Evolutionary conservation across 1,140 invertebrate species (phyloP), one percentile per base, ranked within the genome.

Genomic region (Lethrus apterus): DNA sequence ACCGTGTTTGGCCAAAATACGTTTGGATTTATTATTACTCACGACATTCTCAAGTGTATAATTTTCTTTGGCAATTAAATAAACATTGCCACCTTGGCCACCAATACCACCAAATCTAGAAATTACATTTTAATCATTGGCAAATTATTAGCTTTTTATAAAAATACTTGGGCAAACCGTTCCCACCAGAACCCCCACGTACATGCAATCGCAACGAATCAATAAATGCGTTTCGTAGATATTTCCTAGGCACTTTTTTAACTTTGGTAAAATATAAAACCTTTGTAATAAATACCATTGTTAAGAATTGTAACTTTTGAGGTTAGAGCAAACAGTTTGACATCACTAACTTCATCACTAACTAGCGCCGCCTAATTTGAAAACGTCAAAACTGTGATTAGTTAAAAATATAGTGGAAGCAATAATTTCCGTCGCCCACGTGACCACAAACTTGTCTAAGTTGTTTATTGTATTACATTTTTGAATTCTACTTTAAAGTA

Each of bases 51-150:
- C 67, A 2, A 92, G 65, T 26, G 71, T 77, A 2, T 78, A 55
- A 7, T 67, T 65, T 56, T 87, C 78, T 49, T 78, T 77, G 0
- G 81, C 84, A 23, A 79, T 60, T 11, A 87, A 68, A 59, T 78
- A 80, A 9, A 95, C 78, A 70, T 84, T 79, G 10, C 92, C 92
- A 11, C 92, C 92, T 64, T 79, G 77, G 0, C 92, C 92, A 15
- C 92, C 91, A 7, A 84, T 61, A 3, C 90, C 91, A 9, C 89
- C 89, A 67, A 79, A 90, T 54, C 91, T 91, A 59, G 78, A 42
- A 43, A 46, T 24, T 10, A 13, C 10, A 24, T 26, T 26, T n/a
- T 21, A 5, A 23, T 21, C 14, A 26, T 24, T 26, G 23, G 1
- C 20, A 41, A 29, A 43, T 44, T 19, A 31, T 10, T 19, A 30